Base-by-base conservation (phyloP, 2,797 vertebrate species). In the Prunella strophiata region DNA sequence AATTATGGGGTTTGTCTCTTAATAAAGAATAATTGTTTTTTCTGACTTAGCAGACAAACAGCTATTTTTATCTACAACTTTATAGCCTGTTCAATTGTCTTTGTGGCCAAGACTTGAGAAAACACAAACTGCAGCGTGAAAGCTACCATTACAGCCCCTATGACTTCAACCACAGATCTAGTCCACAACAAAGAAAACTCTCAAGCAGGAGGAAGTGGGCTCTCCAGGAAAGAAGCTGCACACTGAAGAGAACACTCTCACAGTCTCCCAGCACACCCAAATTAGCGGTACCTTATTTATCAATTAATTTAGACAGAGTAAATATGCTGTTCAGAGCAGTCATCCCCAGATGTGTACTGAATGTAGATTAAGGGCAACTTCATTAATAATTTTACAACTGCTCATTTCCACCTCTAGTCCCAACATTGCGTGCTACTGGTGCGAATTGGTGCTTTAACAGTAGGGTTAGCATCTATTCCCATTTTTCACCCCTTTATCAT, bases 371-470 rank as follows among this genome's bases (percentile, higher is more conserved):
- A 85, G 16, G 16, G n/a, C 11, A 88, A 2, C 29, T 54, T 54
- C 8, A 85, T 27, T 38, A 70, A 13, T 8, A 65, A 54, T 36
- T 80, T 80, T 42, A 25, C 22, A 75, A 23, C 21, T 58, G 66
- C 65, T 68, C 16, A 50, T 42, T 71, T 90, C 29, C 25, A n/a
- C 62, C 43, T 38, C 82, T 73, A n/a, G 43, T 73, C 52, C 38
- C 32, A n/a, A 25, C 3, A 36, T 4, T 3, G 1, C 0, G 0
- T 10, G n/a, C 36, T 55, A 36, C 36, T 45, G 19, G 19, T 11
- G 13, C 3, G 6, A 36, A 36, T 45, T 25, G 12, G 26, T 32
- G 16, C 21, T 63, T 81, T 55, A 47, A 74, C 2, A 58, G 42
- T 2, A 42, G 3, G 8, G 42, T 8, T 70, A 68, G 34, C 52